These are phyloP conservation scores for Lasioglossum zephyrum DNA, from an alignment of 2,888 invertebrate genomes.

Conservation along the genomic window DNA sequence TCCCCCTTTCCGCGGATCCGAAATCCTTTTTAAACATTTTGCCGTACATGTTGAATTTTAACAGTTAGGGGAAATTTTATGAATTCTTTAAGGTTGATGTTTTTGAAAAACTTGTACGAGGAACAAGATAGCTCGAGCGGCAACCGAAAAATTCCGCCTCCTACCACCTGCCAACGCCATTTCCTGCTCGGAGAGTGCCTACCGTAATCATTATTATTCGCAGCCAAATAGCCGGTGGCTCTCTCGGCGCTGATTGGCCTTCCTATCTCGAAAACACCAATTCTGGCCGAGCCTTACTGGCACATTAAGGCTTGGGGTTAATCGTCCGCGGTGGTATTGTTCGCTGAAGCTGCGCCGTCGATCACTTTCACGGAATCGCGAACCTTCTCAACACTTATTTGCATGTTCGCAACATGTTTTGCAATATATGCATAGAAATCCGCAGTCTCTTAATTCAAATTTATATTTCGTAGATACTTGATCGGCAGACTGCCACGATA, in stretches of 20 bases:
- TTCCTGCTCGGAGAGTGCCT: slow-evolving; percentile 73
- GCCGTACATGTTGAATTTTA: neutral
- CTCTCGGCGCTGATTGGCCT: slow-evolving; percentile 60
- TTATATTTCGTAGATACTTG: neutral
- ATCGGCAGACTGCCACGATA: neutral
- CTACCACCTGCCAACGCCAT: slow-evolving; percentile 70
- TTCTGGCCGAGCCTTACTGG: slow-evolving; percentile 35
- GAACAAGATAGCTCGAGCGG: slow-evolving; percentile 7
- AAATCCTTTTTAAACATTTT: neutral
- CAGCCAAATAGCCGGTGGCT: slow-evolving; percentile 67
- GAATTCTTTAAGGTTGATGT: neutral
- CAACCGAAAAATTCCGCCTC: slow-evolving; percentile 56
- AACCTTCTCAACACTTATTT: neutral
- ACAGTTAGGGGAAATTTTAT: neutral
- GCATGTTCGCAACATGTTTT: too few species aligned
- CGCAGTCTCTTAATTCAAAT: too few species aligned
- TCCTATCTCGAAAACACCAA: slow-evolving; percentile 58
- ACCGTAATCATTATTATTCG: slow-evolving; percentile 74
- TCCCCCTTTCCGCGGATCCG: too few species aligned
- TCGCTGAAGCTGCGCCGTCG: neutral
- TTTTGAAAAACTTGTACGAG: neutral
- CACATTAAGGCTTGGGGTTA: slow-evolving; percentile 47
- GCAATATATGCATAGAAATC: neutral
- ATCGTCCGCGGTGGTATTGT: slow-evolving; percentile 35
- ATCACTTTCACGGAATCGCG: neutral